Evolutionary conservation across 1,140 invertebrate species (phyloP), one percentile per base, ranked within the genome.

Genomic region (Drosophila teissieri): DNA sequence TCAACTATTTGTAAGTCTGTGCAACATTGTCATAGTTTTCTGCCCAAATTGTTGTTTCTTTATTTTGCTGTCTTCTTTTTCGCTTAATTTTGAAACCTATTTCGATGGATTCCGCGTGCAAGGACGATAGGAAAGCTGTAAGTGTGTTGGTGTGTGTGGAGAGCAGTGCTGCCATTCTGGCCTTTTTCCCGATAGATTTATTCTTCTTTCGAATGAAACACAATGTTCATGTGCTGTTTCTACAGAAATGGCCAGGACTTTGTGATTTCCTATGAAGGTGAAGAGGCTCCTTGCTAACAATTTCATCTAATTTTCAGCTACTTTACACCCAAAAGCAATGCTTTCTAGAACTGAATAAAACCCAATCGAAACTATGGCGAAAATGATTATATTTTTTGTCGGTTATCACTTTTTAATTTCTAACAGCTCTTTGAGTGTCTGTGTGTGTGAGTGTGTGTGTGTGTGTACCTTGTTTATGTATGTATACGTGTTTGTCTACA

Each of bases 31-130:
- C 14, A 2, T 22, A 2, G 44, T 36, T 14, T 57, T 31, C 15
- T 31, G 52, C 12, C 10, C 24, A 31, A 31, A 42, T 19, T 36
- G 7, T 61, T 37, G n/a, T 65, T 15, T 10, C 27, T 17, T 11
- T 34, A 34, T 39, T 34, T 17, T 17, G 39, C 17, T 60, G 52
- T 45, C 8, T 17, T 57, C n/a, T 40, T 34, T 42, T 40, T 61
- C n/a, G 7, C 44, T 73, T n/a, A 84, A 84, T 84, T 84, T 84
- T 84, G 80, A 84, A 84, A 84, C 80, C 80, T 84, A 84, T 76
- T 76, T 83, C 36, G 63, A 54, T 75, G 61, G 67, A 68, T 27
- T 61, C 48, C 65, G 69, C 48, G 63, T 75, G 80, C 64, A 14
- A 24, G 54, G 37, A 34, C 22, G 15, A 40, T 7, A 46, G 40